phyloP scores from a whole-genome alignment of 1,140 invertebrate genomes.

The silkworm (Bombyx mori) region ASM3026992v2 NC_085133.1:2031501-2032000 shows the following conservation, averaged over 20 bases:
- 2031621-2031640: conserved; percentile 33
- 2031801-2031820: conserved; percentile 4
- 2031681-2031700: conserved; percentile 65
- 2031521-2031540: conserved; percentile 50
- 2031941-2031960: conserved; percentile 68
- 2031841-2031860: conserved; percentile 23
- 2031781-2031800: conserved; percentile 1
- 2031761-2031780: conserved; percentile 5
- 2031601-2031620: conserved; percentile 40
- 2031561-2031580: conserved; percentile 65
- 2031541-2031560: conserved; percentile 52
- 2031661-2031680: conserved; percentile 63
- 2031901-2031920: conserved; percentile 63
- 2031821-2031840: not conserved
- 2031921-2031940: conserved; percentile 64
- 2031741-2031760: conserved; percentile 13
- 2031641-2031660: conserved; percentile 36
- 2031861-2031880: conserved; percentile 63
- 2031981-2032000: conserved; percentile 51
- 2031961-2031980: conserved; percentile 56
- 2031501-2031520: conserved; percentile 40
- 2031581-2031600: conserved; percentile 53
- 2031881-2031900: conserved; percentile 59
- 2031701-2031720: conserved; percentile 54
- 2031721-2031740: conserved; percentile 29